phyloP scores from a whole-genome alignment of 2,888 invertebrate genomes.

The Globia sparganii region DNA sequence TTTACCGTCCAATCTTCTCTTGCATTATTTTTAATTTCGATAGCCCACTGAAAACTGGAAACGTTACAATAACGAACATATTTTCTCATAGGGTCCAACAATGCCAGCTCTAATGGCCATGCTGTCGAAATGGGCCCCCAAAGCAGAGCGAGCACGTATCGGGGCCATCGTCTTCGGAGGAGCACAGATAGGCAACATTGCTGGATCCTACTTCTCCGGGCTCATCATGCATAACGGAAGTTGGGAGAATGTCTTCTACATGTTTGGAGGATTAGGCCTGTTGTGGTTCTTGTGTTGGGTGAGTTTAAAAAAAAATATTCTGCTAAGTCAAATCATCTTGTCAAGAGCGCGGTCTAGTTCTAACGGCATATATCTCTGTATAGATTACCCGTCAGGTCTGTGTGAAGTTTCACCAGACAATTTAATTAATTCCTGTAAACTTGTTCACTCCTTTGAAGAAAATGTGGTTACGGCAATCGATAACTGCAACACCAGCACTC shows the following conservation, averaged over 20 bases:
- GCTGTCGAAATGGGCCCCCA: slow-evolving; percentile 91
- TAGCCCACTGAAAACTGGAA: not conserved
- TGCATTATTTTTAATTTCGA: not conserved
- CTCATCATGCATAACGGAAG: slow-evolving; percentile 86
- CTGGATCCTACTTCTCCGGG: slow-evolving; percentile 89
- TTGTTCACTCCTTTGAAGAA: not conserved
- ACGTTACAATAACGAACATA: not conserved
- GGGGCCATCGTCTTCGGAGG: slow-evolving; percentile 91
- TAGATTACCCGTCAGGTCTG: not conserved
- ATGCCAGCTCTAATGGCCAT: slow-evolving; percentile 92
- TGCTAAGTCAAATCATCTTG: too few species aligned
- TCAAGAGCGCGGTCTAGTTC: too few species aligned
- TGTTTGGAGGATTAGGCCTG: slow-evolving; percentile 89
- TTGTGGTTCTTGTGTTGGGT: slow-evolving; percentile 89
- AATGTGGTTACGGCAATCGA: not conserved
- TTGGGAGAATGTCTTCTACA: slow-evolving; percentile 91
- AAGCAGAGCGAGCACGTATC: slow-evolving; percentile 89
- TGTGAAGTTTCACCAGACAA: not conserved
- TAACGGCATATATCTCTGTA: too few species aligned
- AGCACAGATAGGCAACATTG: slow-evolving; percentile 90
- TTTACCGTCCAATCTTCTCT: not conserved
- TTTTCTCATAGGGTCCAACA: slow-evolving; percentile 88
- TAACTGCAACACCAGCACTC: not conserved
- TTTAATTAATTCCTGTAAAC: not conserved
- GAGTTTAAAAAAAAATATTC: slow-evolving; percentile 55